phyloP scores from a whole-genome alignment of 2,113 vertebrate genomes.

The Pholis gunnellus region DNA sequence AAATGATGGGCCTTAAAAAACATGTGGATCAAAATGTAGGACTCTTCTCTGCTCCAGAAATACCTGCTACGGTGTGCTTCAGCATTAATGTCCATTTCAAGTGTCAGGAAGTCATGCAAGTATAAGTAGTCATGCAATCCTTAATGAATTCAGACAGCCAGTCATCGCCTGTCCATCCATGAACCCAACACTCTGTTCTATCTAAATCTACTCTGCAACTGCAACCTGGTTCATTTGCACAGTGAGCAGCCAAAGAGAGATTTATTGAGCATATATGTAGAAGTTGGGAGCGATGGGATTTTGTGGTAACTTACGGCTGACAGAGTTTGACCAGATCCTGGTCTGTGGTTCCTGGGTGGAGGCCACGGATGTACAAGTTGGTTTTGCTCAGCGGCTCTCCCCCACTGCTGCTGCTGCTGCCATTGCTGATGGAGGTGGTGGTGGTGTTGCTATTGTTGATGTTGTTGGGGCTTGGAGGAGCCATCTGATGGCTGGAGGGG shows the following conservation, averaged over 20 bases:
- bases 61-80: slow-evolving; percentile 19
- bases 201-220: slow-evolving; percentile 36
- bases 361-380: slow-evolving; percentile 94
- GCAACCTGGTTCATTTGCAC: slow-evolving; percentile 1
- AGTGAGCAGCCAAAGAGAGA: slow-evolving; percentile 30
- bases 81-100: slow-evolving; percentile 23
- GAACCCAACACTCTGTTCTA: slow-evolving; percentile 22
- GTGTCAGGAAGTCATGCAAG: slow-evolving; percentile 14
- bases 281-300: slow-evolving; percentile 23
- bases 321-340: slow-evolving; percentile 95
- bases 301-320: slow-evolving; percentile 89
- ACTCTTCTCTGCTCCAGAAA: slow-evolving; percentile 9
- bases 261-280: slow-evolving; percentile 43
- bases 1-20: slow-evolving; percentile 40
- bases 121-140: slow-evolving; percentile 19
- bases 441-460: slow-evolving; percentile 67
- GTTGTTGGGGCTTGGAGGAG: slow-evolving; percentile 89
- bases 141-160: slow-evolving; percentile 8
- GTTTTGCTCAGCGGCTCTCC: slow-evolving; percentile 94
- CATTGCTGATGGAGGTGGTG: slow-evolving; percentile 70
- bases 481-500: slow-evolving; percentile 89
- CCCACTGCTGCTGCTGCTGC: slow-evolving; percentile 78
- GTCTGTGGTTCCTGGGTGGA: slow-evolving; percentile 94
- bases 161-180: background rate
- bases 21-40: slow-evolving; percentile 9